phyloP scores from a whole-genome alignment of 2,113 vertebrate species.

The Bambusicola thoracicus region DNA sequence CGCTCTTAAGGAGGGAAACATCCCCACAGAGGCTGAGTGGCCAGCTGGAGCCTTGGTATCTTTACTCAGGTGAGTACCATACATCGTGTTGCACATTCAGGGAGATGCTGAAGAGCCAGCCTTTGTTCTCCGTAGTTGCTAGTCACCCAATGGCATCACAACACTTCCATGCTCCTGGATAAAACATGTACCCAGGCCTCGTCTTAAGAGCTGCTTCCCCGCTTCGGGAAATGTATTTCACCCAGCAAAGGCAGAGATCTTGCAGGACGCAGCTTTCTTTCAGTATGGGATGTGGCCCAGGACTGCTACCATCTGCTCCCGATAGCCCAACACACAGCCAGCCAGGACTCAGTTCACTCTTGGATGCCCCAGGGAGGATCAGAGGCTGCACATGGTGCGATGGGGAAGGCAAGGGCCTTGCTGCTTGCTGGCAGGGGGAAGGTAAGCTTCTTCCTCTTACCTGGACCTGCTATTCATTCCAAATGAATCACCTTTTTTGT shows the following conservation, averaged over 20 bases:
- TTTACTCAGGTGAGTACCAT: conserved; percentile 22
- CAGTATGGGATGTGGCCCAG: neutral
- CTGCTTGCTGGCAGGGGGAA: conserved; percentile 52
- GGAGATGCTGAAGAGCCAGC: conserved; percentile 33
- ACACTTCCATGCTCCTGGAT: neutral
- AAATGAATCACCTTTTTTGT: conserved; percentile 25
- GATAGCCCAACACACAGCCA: conserved; percentile 4
- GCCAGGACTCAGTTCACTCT: conserved; percentile 52
- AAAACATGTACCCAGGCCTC: neutral
- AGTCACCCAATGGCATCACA: neutral
- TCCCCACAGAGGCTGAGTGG: neutral
- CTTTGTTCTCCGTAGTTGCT: neutral
- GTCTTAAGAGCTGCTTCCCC: conserved; percentile 25
- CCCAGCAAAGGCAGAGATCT: conserved; percentile 37
- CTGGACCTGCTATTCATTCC: conserved; percentile 64
- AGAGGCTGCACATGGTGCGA: conserved; percentile 41
- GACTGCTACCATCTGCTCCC: conserved; percentile 30
- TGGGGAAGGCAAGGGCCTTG: conserved; percentile 46
- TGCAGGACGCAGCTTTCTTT: conserved; percentile 53
- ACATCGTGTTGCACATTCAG: neutral
- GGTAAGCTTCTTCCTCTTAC: conserved; percentile 43
- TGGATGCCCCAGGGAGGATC: conserved; percentile 51
- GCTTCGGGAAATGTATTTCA: conserved; percentile 24
- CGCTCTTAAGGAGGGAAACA: neutral
- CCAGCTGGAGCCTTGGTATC: conserved; percentile 2